A percentile compares a stretch with the other conserved stretches of the same genome.
These are phyloP conservation scores for Merops nubicus DNA, from an alignment of 2,113 vertebrate species.

Conservation along the genomic window DNA sequence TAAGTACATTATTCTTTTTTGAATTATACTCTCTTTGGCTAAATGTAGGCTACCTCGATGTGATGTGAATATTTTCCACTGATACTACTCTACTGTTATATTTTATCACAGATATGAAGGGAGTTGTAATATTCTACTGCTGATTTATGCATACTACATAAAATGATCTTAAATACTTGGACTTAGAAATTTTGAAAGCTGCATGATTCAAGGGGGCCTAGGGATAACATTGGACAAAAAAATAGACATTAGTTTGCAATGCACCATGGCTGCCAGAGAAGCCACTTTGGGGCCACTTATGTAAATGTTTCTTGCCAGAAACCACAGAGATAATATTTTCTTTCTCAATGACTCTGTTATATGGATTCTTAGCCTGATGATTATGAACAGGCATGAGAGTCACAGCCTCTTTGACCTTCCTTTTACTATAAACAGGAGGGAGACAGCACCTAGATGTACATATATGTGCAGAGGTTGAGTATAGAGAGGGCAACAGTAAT, in stretches of 20 bases:
- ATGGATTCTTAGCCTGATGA: background rate
- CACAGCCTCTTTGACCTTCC: background rate
- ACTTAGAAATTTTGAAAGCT: background rate
- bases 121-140: background rate
- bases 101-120: background rate
- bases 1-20: background rate
- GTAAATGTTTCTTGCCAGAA: background rate
- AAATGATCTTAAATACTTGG: background rate
- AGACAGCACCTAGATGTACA: background rate
- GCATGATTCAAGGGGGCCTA: background rate
- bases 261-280: background rate
- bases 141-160: background rate
- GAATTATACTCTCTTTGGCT: background rate
- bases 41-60: background rate
- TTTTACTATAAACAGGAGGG: background rate
- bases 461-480: fast-evolving
- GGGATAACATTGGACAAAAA: background rate
- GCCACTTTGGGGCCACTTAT: background rate
- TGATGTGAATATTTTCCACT: background rate
- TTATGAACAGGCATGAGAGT: background rate
- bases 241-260: background rate
- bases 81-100: background rate
- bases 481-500: background rate
- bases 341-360: background rate
- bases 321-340: background rate